Conservation (phyloP, 2,113 vertebrate species). For the Mesoclemmys tuberculata region DNA sequence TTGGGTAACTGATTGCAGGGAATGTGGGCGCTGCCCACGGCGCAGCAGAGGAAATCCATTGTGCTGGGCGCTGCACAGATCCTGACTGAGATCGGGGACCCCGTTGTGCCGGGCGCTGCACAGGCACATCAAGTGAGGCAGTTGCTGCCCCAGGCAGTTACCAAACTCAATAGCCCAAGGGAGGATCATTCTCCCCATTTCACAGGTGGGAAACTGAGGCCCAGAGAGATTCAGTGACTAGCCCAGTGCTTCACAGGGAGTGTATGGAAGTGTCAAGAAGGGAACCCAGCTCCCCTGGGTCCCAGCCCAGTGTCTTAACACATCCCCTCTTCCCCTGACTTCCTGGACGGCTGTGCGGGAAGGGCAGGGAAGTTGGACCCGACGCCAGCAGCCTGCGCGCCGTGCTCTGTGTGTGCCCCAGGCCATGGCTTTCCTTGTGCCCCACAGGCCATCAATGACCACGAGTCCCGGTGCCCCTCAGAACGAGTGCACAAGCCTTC, state of each 20-base stretch:
- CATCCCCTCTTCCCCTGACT: not conserved
- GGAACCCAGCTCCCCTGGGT: not conserved
- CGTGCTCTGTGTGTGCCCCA: too few species aligned
- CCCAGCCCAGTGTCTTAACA: too few species aligned
- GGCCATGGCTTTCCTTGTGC: not conserved
- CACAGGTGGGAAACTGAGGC: not conserved
- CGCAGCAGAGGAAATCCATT: too few species aligned
- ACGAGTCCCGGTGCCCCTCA: constrained; percentile 40
- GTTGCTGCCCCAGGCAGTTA: not conserved
- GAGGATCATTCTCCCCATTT: not conserved
- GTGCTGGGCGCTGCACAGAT: too few species aligned
- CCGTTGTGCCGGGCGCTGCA: too few species aligned
- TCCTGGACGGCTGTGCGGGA: too few species aligned
- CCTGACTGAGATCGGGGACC: too few species aligned
- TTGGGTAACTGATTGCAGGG: too few species aligned
- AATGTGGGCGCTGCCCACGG: not conserved
- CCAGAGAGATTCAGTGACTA: not conserved
- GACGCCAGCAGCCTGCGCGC: too few species aligned
- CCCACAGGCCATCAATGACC: constrained; percentile 36
- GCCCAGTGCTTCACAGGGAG: not conserved
- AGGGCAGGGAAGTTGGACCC: too few species aligned
- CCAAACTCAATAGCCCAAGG: not conserved
- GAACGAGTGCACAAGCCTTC: constrained; percentile 42
- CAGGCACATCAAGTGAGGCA: not conserved
- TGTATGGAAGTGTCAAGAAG: not conserved